Conservation (phyloP, 2,113 vertebrate genomes). For the Leiothrix lutea region DNA sequence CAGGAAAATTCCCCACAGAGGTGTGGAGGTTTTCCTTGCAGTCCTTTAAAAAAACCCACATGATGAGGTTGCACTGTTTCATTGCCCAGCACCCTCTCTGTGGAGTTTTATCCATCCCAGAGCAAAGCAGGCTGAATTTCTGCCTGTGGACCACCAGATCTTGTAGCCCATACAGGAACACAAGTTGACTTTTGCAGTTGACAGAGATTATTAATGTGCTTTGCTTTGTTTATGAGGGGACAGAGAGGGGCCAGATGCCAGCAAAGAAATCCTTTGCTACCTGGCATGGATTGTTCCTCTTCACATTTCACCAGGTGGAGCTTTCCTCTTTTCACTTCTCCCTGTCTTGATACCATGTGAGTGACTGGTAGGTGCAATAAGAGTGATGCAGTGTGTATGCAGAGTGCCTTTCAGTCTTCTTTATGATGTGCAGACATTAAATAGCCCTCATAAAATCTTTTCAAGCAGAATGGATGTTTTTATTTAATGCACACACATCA, state of each 20-base stretch:
- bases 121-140: background rate
- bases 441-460: background rate
- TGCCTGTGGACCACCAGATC: background rate
- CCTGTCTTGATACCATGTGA: background rate
- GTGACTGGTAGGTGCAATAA: background rate
- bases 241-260: accelerated
- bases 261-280: background rate
- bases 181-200: background rate
- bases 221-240: background rate
- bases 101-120: background rate
- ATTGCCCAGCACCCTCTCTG: background rate
- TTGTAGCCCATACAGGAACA: background rate
- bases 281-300: background rate
- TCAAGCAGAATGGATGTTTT: background rate
- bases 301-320: background rate
- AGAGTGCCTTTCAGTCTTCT: background rate
- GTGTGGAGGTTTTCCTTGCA: background rate
- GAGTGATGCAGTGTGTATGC: background rate
- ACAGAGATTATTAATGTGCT: background rate
- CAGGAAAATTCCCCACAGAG: background rate
- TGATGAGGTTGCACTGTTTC: accelerated
- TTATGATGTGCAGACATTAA: background rate
- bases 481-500: background rate
- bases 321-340: background rate
- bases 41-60: background rate